Evolutionary conservation across 2,113 vertebrate genomes (phyloP).

Genomic region (Leptosomus discolor): DNA sequence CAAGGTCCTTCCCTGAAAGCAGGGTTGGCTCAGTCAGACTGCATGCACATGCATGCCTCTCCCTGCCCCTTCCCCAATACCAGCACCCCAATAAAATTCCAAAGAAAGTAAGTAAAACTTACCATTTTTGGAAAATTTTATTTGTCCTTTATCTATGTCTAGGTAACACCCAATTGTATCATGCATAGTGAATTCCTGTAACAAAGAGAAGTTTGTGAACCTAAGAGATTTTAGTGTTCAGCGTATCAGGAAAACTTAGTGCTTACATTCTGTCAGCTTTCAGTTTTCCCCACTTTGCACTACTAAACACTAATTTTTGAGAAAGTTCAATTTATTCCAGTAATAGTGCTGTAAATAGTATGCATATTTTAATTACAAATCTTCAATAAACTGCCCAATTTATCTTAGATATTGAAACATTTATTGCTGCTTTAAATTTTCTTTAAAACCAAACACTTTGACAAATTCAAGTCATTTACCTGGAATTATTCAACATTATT

Average conservation of each 20-base stretch:
- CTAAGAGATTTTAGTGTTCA: not conserved
- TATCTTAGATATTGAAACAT: not conserved
- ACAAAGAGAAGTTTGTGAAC: not conserved
- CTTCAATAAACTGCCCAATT: not conserved
- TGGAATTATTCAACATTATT: not conserved
- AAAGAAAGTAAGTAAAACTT: not conserved
- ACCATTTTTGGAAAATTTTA: slow-evolving; percentile 97
- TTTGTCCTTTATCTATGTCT: slow-evolving; percentile 83
- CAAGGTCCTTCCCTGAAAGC: slow-evolving; percentile 88
- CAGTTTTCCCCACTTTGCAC: not conserved
- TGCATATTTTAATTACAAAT: not conserved
- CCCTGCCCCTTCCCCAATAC: no score
- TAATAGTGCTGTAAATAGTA: not conserved
- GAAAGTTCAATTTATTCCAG: not conserved
- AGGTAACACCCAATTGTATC: slow-evolving; percentile 93
- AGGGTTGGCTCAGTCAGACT: not conserved
- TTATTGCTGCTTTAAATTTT: not conserved
- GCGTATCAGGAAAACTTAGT: not conserved
- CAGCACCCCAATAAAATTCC: not conserved
- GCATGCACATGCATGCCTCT: accelerated
- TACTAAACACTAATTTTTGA: not conserved
- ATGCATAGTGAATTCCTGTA: slow-evolving; percentile 97
- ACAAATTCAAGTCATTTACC: not conserved
- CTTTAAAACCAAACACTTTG: not conserved
- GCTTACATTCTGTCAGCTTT: not conserved